Evolutionary conservation across 1,140 invertebrate genomes (phyloP), one percentile per base, ranked within the genome.

Genomic region (Spodoptera frugiperda): DNA sequence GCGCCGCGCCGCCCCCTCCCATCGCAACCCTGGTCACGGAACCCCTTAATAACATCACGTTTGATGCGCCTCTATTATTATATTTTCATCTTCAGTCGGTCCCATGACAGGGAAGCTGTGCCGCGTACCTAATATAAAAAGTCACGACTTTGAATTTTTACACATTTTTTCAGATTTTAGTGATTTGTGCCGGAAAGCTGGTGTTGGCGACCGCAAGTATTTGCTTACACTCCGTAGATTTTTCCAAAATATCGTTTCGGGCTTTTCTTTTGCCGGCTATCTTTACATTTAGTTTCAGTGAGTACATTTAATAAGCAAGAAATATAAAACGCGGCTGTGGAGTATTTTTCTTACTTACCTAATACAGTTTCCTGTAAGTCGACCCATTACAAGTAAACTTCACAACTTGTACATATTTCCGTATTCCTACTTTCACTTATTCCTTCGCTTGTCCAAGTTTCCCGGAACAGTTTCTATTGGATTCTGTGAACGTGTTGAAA

Each of bases 21-120:
- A 86, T 93, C 86, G 78, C 78, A 72, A 93, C 84, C 51, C 91
- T 81, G 84, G 91, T 93, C 92, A 93, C 92, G 92, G 85, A 89
- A 81, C 78, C 78, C 84, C 85, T 91, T 93, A 93, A 93, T 93
- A 93, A 93, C 91, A 91, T 93, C 92, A 93, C 92, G 92, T 93
- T 93, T 93, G 91, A 93, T 93, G 89, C 87, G 86, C 89, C 90
- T 92, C 92, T 92, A 92, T 92, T 93, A 93, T 93, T 93, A 92
- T 93, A 93, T 93, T 93, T 93, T 93, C 92, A 92, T 93, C 91
- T 91, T 86, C 90, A 87, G 86, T 82, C 80, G 84, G 88, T 90
- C 91, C 88, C 92, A 89, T 78, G 86, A 89, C 87, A 87, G 90
- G 84, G 89, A 39, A 89, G 83, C 85, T 84, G 87, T 61, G 85